A percentile compares a stretch with the other conserved stretches of the same genome.
phyloP scores from a whole-genome alignment of 2,888 invertebrate species.

The Saturnia pavonia region DNA sequence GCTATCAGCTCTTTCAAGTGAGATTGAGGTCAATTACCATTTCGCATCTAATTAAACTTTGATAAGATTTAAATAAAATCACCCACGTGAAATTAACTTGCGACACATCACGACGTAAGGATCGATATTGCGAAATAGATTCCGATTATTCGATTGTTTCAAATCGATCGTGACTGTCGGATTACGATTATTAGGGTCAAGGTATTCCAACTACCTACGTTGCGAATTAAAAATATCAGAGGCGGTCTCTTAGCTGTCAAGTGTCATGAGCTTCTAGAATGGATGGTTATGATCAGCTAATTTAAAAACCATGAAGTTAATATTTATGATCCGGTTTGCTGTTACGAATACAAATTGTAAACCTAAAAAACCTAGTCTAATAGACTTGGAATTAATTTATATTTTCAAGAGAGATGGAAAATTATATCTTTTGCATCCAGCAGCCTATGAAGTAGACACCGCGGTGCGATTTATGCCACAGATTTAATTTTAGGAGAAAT shows the following conservation, averaged over 20 bases:
- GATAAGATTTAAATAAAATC: background rate
- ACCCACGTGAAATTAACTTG: constrained; percentile 14
- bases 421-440: no score
- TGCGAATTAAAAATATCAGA: constrained; percentile 17
- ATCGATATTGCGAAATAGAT: constrained; percentile 27
- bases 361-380: background rate
- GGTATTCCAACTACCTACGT: constrained; percentile 16
- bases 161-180: constrained; percentile 21
- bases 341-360: background rate
- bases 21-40: constrained; percentile 3
- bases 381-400: no score
- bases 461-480: no score
- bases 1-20: background rate
- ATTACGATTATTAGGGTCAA: constrained; percentile 22
- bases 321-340: constrained; percentile 1
- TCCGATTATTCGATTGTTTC: constrained; percentile 26
- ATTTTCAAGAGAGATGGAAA: no score
- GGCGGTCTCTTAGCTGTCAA: constrained; percentile 9
- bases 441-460: no score
- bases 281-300: background rate
- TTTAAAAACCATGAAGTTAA: background rate
- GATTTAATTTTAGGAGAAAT: no score
- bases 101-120: constrained; percentile 26
- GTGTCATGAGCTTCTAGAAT: constrained; percentile 10
- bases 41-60: background rate